Percentiles rank a stretch among this genome's conserved stretches.
These are phyloP conservation scores for Collichthys lucidus DNA, from an alignment of 2,113 vertebrate species.

Conservation along the genomic window DNA sequence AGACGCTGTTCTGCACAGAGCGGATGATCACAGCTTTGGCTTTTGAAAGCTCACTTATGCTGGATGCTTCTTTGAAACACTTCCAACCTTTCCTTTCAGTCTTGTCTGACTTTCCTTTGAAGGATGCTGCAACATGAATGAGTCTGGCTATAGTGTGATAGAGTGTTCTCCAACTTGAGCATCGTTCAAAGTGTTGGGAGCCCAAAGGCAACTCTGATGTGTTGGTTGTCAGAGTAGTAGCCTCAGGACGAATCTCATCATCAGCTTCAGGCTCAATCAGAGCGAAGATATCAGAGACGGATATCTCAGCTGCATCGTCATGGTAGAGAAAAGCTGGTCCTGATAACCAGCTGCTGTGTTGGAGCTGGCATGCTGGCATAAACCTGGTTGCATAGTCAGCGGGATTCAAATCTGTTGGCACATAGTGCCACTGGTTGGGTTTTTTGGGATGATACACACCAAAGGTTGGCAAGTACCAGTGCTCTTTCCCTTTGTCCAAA, in stretches of 20 bases:
- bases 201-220: neutral
- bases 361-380: neutral
- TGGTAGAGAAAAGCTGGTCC: neutral
- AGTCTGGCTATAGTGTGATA: constrained; percentile 4
- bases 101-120: constrained; percentile 1
- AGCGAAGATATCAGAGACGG: neutral
- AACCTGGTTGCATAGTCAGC: neutral
- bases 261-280: neutral
- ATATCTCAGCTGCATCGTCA: neutral
- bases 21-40: constrained; percentile 6
- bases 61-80: neutral
- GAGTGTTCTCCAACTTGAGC: constrained; percentile 27
- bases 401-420: neutral
- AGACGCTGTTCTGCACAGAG: neutral
- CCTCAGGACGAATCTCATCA: neutral
- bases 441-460: neutral
- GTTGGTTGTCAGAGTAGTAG: neutral
- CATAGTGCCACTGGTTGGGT: neutral
- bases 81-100: constrained; percentile 37
- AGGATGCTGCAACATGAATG: constrained; percentile 9
- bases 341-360: neutral
- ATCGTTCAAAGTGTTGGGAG: neutral
- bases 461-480: neutral
- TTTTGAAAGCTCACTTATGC: constrained; percentile 2
- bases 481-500: neutral